These are phyloP conservation scores for Anniella stebbinsi DNA, from an alignment of 2,797 vertebrate species.

Conservation along the genomic window DNA sequence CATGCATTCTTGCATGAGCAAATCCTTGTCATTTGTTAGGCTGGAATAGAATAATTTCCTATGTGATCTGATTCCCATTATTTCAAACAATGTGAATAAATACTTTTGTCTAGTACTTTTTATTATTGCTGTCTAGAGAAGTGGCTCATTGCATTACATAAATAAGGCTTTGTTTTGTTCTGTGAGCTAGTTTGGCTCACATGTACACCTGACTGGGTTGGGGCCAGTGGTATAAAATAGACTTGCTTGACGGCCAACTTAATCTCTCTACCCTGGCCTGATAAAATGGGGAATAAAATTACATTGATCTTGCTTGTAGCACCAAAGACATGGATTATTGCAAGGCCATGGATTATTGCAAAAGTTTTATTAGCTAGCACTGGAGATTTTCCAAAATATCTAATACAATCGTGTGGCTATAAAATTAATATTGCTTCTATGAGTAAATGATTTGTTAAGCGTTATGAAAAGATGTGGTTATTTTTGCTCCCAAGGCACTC, in stretches of 20 bases:
- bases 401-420: not conserved
- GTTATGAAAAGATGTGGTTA: not conserved
- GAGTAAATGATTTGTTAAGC: not conserved
- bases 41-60: not conserved
- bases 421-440: not conserved
- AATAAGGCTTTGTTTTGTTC: conserved; percentile 1
- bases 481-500: not conserved
- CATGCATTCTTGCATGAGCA: rapidly evolving
- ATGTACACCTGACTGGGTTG: not conserved
- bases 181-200: not conserved
- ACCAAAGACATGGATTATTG: not conserved
- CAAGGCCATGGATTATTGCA: not conserved
- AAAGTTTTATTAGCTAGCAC: not conserved
- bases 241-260: not conserved
- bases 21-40: not conserved
- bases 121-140: not conserved
- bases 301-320: not conserved
- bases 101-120: conserved; percentile 37
- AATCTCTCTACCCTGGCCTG: not conserved
- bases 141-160: rapidly evolving
- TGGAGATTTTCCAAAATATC: not conserved
- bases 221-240: not conserved
- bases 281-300: not conserved
- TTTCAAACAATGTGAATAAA: conserved; percentile 15
- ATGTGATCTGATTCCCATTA: not conserved